Conservation (phyloP, 2,797 vertebrate species). For the Pitangus sulphuratus region DNA sequence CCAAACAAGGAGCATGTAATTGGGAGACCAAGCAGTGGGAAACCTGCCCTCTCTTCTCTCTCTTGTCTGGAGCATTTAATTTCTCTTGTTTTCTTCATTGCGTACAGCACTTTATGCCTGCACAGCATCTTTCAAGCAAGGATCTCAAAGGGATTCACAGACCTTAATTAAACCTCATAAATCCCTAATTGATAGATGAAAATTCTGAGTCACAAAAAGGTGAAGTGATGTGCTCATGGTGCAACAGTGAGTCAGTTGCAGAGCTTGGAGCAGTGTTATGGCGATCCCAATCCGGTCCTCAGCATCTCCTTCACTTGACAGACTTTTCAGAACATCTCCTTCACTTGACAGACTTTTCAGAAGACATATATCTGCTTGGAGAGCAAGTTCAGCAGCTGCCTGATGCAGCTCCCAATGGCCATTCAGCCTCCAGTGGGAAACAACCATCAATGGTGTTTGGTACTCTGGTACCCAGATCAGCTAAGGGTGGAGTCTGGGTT, state of each 20-base stretch:
- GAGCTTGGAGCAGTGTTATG: background rate
- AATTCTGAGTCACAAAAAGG: constrained; percentile 64
- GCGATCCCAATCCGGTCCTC: background rate
- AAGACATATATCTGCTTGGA: background rate
- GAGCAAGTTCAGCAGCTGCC: background rate
- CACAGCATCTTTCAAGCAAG: constrained; percentile 42
- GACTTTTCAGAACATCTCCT: background rate
- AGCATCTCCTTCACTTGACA: background rate
- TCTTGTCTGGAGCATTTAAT: constrained; percentile 24
- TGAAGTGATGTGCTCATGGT: constrained; percentile 34
- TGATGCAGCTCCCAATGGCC: background rate
- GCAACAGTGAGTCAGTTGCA: constrained; percentile 45
- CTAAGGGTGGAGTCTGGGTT: background rate
- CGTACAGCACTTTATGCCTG: constrained; percentile 7
- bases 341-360: rapidly evolving
- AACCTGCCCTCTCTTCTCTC: constrained; percentile 38
- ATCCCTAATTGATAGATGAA: constrained; percentile 63
- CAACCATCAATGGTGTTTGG: rapidly evolving
- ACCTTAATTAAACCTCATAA: constrained; percentile 69
- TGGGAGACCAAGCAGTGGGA: constrained; percentile 49
- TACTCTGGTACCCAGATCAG: rapidly evolving
- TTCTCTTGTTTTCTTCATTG: constrained; percentile 44
- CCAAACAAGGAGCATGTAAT: constrained; percentile 12
- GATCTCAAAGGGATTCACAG: constrained; percentile 44
- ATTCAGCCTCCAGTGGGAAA: rapidly evolving